Conservation (phyloP, 2,888 invertebrate genomes). For the Tetropium fuscum region DNA sequence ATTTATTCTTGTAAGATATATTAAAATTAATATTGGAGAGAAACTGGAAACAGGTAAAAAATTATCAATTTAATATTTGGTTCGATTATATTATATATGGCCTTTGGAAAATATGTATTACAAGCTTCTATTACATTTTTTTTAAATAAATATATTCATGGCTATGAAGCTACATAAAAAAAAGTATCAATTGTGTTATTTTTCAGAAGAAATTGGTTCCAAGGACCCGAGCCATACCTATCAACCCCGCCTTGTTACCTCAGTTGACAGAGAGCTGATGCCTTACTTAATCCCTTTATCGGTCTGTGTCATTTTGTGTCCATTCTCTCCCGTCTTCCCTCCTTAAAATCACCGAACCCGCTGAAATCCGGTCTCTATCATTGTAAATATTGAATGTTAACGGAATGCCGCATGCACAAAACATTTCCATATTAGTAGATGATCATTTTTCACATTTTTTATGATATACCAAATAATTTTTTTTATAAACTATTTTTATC, state of each 20-base stretch:
- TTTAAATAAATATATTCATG: no score
- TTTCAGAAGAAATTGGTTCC: slow-evolving; percentile 85
- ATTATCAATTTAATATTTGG: no score
- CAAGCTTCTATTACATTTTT: no score
- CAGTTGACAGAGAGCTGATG: slow-evolving; percentile 72
- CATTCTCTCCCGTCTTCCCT: slow-evolving; percentile 28
- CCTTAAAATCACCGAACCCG: slow-evolving; percentile 21
- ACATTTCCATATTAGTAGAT: slow-evolving; percentile 47
- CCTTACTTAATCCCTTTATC: slow-evolving; percentile 37
- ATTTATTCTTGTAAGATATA: no score
- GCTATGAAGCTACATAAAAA: no score
- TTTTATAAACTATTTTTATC: slow-evolving; percentile 37
- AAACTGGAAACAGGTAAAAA: no score
- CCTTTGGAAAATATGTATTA: no score
- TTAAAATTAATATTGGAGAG: no score
- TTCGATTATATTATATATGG: no score
- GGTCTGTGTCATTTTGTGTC: slow-evolving; percentile 30
- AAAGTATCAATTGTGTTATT: no score
- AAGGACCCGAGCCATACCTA: slow-evolving; percentile 80
- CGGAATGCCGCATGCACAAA: slow-evolving; percentile 43
- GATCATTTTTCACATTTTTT: slow-evolving; percentile 42
- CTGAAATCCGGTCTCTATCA: slow-evolving; percentile 16
- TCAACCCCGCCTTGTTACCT: slow-evolving; percentile 80
- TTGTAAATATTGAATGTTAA: slow-evolving; percentile 33
- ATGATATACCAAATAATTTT: slow-evolving; percentile 42